These are phyloP conservation scores for Bolinopsis microptera DNA, from an alignment of 37 sponge, comb jelly and placozoan species.

Conservation along the genomic window DNA sequence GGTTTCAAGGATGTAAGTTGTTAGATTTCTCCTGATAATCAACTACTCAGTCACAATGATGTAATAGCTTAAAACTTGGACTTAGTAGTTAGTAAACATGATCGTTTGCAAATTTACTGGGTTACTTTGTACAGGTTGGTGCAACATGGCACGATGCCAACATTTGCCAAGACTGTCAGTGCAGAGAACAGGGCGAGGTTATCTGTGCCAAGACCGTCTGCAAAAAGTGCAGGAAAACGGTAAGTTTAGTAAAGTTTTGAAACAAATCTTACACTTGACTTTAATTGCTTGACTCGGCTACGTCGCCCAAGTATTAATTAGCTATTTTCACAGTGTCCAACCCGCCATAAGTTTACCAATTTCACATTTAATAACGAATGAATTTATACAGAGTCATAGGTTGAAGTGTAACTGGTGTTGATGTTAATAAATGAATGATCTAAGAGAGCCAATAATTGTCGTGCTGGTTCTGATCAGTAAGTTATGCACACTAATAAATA, in stretches of 20 bases:
- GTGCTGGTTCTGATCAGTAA: too few species aligned
- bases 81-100: neutral
- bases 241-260: neutral
- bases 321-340: too few species aligned
- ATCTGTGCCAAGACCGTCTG: neutral
- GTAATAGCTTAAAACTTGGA: neutral
- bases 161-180: conserved; percentile 24
- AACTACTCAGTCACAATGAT: neutral
- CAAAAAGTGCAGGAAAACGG: neutral
- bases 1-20: neutral
- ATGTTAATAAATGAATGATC: too few species aligned
- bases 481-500: too few species aligned
- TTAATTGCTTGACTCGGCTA: neutral
- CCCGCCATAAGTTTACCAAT: too few species aligned
- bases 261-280: neutral
- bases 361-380: too few species aligned
- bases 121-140: conserved; percentile 10
- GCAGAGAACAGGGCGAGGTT: neutral
- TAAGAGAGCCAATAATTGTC: too few species aligned
- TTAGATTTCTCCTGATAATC: neutral
- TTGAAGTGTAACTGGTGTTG: too few species aligned
- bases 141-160: conserved; percentile 16
- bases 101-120: too few species aligned
- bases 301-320: too few species aligned
- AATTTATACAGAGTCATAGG: too few species aligned